Conservation (phyloP, 1,140 invertebrate genomes). For the Drosophila kanapiae region DNA sequence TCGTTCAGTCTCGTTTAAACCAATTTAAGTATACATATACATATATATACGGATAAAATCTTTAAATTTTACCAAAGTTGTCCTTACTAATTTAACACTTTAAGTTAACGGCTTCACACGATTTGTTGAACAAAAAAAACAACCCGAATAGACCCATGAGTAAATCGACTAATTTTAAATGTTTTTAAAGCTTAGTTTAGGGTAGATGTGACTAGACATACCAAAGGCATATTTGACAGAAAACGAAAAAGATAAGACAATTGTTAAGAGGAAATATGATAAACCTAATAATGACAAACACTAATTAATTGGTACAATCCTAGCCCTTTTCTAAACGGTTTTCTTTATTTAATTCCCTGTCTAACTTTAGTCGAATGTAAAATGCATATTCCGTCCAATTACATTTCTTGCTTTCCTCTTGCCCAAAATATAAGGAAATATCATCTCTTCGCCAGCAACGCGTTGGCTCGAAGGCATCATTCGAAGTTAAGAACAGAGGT, state of each 20-base stretch:
- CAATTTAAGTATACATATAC: conserved; percentile 47
- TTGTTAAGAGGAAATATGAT: conserved; percentile 44
- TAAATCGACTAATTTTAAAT: conserved; percentile 55
- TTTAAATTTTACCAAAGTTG: conserved; percentile 83
- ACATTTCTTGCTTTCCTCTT: conserved; percentile 81
- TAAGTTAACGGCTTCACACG: conserved; percentile 61
- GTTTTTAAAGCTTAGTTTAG: conserved; percentile 74
- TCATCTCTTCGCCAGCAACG: conserved; percentile 31
- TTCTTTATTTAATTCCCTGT: conserved; percentile 54
- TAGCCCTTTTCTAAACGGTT: conserved; percentile 21
- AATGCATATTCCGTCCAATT: conserved; percentile 82
- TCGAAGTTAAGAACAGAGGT: conserved; percentile 50
- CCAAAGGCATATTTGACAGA: conserved; percentile 82
- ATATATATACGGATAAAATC: conserved; percentile 55
- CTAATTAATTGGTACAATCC: conserved; percentile 52
- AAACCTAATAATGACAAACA: conserved; percentile 37
- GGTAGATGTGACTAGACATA: conserved; percentile 80
- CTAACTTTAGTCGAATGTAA: conserved; percentile 75
- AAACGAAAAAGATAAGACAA: conserved; percentile 35
- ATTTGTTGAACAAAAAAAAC: conserved; percentile 66
- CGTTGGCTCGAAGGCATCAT: conserved; percentile 35
- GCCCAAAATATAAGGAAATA: conserved; percentile 34
- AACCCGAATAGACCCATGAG: conserved; percentile 32
- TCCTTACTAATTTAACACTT: conserved; percentile 80
- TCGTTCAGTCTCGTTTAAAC: conserved; percentile 50